Conservation (phyloP, 1,140 invertebrate species). For the Hestina assimilis region DNA sequence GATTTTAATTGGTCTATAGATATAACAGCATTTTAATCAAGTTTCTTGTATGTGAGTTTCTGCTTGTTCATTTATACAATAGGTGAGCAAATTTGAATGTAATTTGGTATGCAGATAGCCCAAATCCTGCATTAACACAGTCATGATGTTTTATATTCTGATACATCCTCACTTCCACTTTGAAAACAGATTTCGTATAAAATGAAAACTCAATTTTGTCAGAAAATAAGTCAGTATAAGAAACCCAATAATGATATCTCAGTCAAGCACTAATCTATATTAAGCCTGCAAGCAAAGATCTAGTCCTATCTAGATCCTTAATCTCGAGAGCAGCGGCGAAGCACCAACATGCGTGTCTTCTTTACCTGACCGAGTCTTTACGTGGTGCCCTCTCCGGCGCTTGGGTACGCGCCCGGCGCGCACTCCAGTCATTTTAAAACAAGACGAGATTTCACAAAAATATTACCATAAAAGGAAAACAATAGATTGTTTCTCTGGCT, state of each 20-base stretch:
- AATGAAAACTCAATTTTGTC: slow-evolving; percentile 2
- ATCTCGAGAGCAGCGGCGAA: slow-evolving; percentile 42
- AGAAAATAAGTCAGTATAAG: slow-evolving; percentile 21
- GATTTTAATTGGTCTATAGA: no score
- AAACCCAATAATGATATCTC: slow-evolving; percentile 28
- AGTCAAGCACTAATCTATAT: slow-evolving; percentile 50
- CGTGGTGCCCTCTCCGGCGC: slow-evolving; percentile 53
- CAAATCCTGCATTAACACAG: no score
- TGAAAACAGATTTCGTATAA: no score
- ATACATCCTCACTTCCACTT: no score
- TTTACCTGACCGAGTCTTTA: slow-evolving; percentile 66
- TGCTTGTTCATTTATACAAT: no score
- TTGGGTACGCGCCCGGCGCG: slow-evolving; percentile 62
- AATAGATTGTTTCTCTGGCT: slow-evolving; percentile 33
- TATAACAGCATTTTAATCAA: no score
- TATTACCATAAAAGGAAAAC: slow-evolving; percentile 33
- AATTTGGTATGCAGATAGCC: no score
- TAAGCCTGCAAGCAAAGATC: slow-evolving; percentile 52
- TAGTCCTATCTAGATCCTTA: no score
- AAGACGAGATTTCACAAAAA: slow-evolving; percentile 16
- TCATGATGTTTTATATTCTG: no score
- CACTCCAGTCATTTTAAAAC: slow-evolving; percentile 59
- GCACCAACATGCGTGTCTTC: slow-evolving; percentile 51
- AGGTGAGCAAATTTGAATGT: no score
- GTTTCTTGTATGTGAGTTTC: no score